phyloP scores from a whole-genome alignment of 2,113 vertebrate species.

The Leptocoma aspasia region DNA sequence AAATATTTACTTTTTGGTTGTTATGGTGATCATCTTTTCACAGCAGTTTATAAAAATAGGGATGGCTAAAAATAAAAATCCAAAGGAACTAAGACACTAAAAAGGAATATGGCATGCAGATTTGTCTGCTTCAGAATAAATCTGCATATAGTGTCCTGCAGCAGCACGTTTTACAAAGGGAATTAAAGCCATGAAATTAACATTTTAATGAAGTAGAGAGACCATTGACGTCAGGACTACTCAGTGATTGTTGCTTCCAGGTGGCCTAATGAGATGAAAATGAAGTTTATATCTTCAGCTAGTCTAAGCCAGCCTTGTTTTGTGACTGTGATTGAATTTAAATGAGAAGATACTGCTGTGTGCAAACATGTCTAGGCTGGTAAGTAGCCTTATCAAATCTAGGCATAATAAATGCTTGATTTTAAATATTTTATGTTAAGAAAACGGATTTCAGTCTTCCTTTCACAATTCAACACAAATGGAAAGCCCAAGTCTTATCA shows the following conservation, averaged over 20 bases:
- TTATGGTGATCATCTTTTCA: slow-evolving; percentile 58
- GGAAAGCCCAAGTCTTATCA: neutral
- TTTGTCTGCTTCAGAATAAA: slow-evolving; percentile 64
- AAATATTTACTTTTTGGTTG: slow-evolving; percentile 67
- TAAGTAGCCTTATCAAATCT: slow-evolving; percentile 66
- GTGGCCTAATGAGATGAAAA: slow-evolving; percentile 82
- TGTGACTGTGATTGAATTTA: slow-evolving; percentile 77
- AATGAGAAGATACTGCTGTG: slow-evolving; percentile 79
- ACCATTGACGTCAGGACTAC: slow-evolving; percentile 72
- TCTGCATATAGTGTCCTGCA: slow-evolving; percentile 69
- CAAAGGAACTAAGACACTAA: slow-evolving; percentile 59
- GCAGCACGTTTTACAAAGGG: slow-evolving; percentile 69
- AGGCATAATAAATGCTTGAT: slow-evolving; percentile 54
- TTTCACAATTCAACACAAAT: neutral
- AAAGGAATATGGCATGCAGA: slow-evolving; percentile 63
- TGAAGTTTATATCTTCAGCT: slow-evolving; percentile 76
- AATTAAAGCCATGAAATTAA: slow-evolving; percentile 80
- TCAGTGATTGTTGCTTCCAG: slow-evolving; percentile 76
- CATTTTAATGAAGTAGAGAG: slow-evolving; percentile 80
- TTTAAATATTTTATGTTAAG: slow-evolving; percentile 56
- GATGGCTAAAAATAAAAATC: slow-evolving; percentile 65
- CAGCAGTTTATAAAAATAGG: slow-evolving; percentile 56
- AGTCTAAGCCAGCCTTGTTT: slow-evolving; percentile 72
- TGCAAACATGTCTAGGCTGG: slow-evolving; percentile 76
- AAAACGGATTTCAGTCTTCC: neutral